Base-by-base conservation (phyloP, 1,140 invertebrate genomes). In the Zaprionus lachaisei region DNA sequence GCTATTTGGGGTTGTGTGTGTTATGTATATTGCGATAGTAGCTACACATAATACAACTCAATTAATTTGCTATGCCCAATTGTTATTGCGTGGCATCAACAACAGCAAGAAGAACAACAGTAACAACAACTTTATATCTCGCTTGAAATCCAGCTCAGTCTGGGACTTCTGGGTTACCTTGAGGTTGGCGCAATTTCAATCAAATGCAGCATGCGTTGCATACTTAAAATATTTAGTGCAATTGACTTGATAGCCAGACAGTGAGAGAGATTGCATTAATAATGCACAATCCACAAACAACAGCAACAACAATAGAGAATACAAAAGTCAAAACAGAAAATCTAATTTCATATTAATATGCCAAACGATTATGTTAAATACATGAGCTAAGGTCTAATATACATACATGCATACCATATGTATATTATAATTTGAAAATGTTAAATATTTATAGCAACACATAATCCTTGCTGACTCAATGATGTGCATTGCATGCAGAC, bases 41-140 rank as follows among this genome's bases (percentile, higher is more conserved):
- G 78, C 76, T 66, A 47, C 70, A 64, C 28, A 84, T 69, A 81
- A 81, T 83, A 72, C 72, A 87, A 89, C 84, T 83, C 70, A 87
- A 89, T 87, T 83, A 87, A 87, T 87, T 89, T 83, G 73, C 66
- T 47, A 79, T 73, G 78, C 57, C 61, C 77, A 89, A 76, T 71
- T 76, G 61, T 87, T 82, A 80, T 83, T 70, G 56, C 37, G 49
- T 65, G 60, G 66, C 57, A 68, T 57, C 68, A 56, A 34, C 51
- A 80, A 75, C 31, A 11, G 14, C 14, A 38, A 38, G 12, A 38
- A 14, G 12, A 38, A 4, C 0, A 34, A 9, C 2, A 44, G 1
- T n/a, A 47, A 47, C n/a, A 47, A 47, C 41, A 47, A 47, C 6
- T 34, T 34, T 11, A 34, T 3, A 34, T 47, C n/a, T 17, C 9